Base-by-base conservation (phyloP, 2,797 vertebrate species). In the Chromis chromis region DNA sequence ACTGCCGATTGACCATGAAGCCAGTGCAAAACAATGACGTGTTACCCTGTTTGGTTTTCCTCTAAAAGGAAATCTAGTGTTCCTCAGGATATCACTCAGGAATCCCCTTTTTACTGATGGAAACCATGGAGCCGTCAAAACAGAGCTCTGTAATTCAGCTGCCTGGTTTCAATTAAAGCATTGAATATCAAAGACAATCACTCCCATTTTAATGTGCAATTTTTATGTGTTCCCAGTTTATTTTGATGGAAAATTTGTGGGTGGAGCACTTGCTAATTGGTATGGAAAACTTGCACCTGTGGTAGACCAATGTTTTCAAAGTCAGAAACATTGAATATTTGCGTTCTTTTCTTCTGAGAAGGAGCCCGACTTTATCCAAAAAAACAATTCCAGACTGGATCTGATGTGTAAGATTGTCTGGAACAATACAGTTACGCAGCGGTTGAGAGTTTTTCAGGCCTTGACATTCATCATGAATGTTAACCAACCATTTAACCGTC, bases 261-360 rank as follows among this genome's bases (percentile, higher is more conserved):
- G 92, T 88, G 92, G 91, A 92, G 89, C 87, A 56, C 90, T 86
- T 70, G 83, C 88, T 94, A 94, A 94, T 94, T 92, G 91, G 89
- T 89, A 86, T 88, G 93, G 93, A 94, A 93, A 94, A 84, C 91
- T 91, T 90, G 90, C 93, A 94, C 93, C 94, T 94, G 94, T 93
- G 94, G 93, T 94, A 88, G 90, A 94, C 93, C 92, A 40, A 91
- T 93, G 90, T 94, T 94, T 94, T 90, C 74, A 90, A 68, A 93
- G 88, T 92, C 86, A 89, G 86, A 89, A 91, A 91, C 84, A 76
- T 83, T 90, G 91, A 89, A 91, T 93, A 91, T 93, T 93, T 94
- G 91, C 56, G 60, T 87, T 86, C 70, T 82, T 49, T 81, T 89
- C 88, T 80, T 83, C 74, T 74, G 82, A 88, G 83, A 86, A 84